Percentiles rank a stretch among this genome's conserved stretches.
Conservation (phyloP, 2,797 vertebrate species). For the Sciaenops ocellatus region DNA sequence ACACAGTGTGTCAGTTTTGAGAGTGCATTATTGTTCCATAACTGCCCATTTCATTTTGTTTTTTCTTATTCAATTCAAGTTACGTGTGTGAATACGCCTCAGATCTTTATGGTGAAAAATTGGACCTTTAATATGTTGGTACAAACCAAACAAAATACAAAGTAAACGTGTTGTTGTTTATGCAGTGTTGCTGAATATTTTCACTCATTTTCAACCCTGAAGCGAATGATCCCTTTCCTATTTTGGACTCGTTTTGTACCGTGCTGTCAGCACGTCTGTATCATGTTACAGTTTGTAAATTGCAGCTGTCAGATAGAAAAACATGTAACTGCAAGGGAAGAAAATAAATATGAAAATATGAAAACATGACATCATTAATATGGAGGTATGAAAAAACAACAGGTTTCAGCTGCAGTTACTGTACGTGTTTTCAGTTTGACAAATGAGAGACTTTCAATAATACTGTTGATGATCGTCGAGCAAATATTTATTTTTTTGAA, state of each 20-base stretch:
- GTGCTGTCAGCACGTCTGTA: conserved; percentile 18
- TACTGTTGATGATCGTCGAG: neutral
- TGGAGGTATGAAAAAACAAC: neutral
- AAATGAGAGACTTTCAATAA: conserved; percentile 14
- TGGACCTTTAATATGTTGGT: conserved; percentile 8
- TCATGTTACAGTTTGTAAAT: conserved; percentile 10
- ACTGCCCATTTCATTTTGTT: conserved; percentile 1
- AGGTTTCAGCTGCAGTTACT: neutral
- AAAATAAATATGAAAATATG: neutral
- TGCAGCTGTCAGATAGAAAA: conserved; percentile 15
- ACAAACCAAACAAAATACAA: neutral
- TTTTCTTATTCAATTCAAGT: neutral
- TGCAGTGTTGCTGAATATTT: conserved; percentile 23
- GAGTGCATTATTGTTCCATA: neutral
- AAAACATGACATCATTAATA: neutral
- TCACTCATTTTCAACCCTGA: conserved; percentile 1
- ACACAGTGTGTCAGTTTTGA: neutral
- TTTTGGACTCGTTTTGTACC: no score
- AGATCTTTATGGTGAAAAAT: neutral
- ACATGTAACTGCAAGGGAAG: conserved; percentile 24
- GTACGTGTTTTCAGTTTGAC: conserved; percentile 27
- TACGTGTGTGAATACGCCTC: neutral
- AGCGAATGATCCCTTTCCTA: conserved; percentile 12
- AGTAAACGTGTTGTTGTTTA: conserved; percentile 22
- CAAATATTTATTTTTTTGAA: conserved; percentile 78